These are phyloP conservation scores for Acyrthosiphon pisum DNA, from an alignment of 1,140 invertebrate species.

Conservation along the genomic window DNA sequence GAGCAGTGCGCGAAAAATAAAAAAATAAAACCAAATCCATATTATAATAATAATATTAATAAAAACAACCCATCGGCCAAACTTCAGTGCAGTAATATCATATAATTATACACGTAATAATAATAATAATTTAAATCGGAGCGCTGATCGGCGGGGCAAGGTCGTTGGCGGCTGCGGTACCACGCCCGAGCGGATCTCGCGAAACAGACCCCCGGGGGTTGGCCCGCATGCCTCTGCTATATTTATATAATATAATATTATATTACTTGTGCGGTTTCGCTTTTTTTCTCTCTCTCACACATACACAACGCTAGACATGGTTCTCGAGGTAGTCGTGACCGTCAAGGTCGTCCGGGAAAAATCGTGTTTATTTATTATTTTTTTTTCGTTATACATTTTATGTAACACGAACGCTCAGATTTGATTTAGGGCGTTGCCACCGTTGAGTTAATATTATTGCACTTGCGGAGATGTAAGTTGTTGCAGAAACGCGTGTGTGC, in stretches of 20 bases:
- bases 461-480: background rate
- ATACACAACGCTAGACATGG: too few species aligned
- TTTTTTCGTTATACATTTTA: background rate
- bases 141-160: background rate
- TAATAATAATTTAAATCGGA: slow-evolving; percentile 11
- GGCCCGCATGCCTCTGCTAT: background rate
- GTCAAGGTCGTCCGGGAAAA: background rate
- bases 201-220: slow-evolving; percentile 25
- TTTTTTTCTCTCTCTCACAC: background rate
- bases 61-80: background rate
- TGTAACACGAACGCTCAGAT: background rate
- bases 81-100: background rate
- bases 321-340: background rate
- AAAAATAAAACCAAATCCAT: background rate
- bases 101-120: background rate
- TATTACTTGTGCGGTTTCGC: background rate
- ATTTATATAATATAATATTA: background rate
- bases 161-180: background rate
- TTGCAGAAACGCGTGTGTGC: background rate
- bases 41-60: background rate
- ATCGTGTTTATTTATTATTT: background rate
- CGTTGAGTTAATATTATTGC: background rate
- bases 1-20: background rate
- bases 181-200: slow-evolving; percentile 8
- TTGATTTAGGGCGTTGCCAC: slow-evolving; percentile 22